phyloP scores from a whole-genome alignment of 2,113 vertebrate genomes.

The Gasterosteus nipponicus region DNA sequence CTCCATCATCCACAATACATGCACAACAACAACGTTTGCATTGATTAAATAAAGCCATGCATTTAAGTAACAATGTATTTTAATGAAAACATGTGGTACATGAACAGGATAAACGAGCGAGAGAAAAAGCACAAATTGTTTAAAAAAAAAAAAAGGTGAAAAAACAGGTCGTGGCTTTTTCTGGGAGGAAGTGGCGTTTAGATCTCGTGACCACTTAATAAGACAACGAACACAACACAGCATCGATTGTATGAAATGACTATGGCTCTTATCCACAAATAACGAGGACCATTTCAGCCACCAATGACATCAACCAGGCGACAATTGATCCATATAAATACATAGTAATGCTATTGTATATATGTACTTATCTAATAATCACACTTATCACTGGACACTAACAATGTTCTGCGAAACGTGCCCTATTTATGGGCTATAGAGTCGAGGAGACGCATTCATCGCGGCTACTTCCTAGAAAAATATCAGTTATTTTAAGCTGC shows the following conservation, averaged over 20 bases:
- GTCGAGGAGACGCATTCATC: not conserved
- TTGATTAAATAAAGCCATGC: not conserved
- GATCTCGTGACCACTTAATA: not conserved
- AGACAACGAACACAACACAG: not conserved
- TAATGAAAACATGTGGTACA: not conserved
- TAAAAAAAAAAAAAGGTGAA: not conserved
- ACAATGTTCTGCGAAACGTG: not conserved
- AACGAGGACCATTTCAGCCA: not conserved
- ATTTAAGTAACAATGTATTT: not conserved
- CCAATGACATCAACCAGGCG: too few relatives aligned
- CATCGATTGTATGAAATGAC: not conserved
- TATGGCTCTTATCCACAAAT: not conserved
- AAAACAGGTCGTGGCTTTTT: conserved; percentile 2
- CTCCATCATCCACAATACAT: not conserved
- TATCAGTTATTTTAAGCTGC: not conserved
- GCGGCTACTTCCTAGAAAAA: not conserved
- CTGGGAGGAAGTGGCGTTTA: not conserved
- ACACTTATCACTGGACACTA: not conserved
- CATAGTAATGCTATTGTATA: too few relatives aligned
- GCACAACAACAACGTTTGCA: not conserved
- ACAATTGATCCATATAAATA: not conserved
- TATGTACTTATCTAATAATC: not conserved
- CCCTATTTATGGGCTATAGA: not conserved
- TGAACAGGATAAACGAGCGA: not conserved
- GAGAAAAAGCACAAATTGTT: not conserved